Evolutionary conservation across 2,113 vertebrate species (phyloP).

Genomic region (Elaphurus davidianus): DNA sequence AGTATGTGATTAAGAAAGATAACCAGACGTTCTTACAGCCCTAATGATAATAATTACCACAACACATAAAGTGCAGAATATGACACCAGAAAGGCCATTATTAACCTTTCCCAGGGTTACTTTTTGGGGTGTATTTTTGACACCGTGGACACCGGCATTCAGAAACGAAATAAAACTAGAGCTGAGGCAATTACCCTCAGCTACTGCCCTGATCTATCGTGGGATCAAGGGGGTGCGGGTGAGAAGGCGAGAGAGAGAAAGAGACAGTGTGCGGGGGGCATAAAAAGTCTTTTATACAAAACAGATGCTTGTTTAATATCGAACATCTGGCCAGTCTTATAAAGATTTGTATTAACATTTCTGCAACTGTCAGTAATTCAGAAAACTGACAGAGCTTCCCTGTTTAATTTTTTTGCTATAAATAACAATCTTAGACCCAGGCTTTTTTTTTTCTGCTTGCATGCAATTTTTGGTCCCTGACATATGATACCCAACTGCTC

Average conservation of each 20-base stretch:
- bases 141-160: slow-evolving; percentile 83
- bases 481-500: slow-evolving; percentile 62
- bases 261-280: neutral
- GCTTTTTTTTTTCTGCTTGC: slow-evolving; percentile 62
- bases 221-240: slow-evolving; percentile 42
- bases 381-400: slow-evolving; percentile 76
- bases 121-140: slow-evolving; percentile 84
- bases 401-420: slow-evolving; percentile 78
- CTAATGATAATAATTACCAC: slow-evolving; percentile 99
- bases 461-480: slow-evolving; percentile 70
- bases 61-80: slow-evolving; percentile 91
- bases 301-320: slow-evolving; percentile 84
- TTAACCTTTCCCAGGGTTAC: slow-evolving; percentile 93
- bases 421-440: slow-evolving; percentile 73
- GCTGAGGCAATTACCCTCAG: slow-evolving; percentile 67
- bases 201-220: slow-evolving; percentile 54
- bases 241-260: slow-evolving; percentile 50
- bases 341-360: slow-evolving; percentile 81
- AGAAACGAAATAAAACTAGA: slow-evolving; percentile 81
- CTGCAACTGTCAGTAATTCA: slow-evolving; percentile 79
- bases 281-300: slow-evolving; percentile 77
- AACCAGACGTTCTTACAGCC: slow-evolving; percentile 94
- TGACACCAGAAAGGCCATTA: slow-evolving; percentile 95
- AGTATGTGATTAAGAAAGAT: slow-evolving; percentile 95
- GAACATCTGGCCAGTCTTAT: slow-evolving; percentile 81